Base-by-base conservation (phyloP, 2,888 invertebrate genomes). In the Drosophila borborema region DNA sequence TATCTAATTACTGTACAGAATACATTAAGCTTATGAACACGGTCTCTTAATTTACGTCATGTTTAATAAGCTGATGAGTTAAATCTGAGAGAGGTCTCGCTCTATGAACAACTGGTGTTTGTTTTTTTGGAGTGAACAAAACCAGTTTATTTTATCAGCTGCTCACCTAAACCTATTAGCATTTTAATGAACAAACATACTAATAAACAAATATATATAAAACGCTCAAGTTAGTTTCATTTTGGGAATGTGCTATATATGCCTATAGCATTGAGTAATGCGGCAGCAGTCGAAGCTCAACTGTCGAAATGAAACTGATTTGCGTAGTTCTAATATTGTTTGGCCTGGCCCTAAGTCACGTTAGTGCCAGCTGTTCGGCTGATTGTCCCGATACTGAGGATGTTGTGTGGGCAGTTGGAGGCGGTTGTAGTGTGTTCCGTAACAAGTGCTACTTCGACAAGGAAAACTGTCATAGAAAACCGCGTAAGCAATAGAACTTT, bases 361-460 rank as follows among this genome's bases (percentile, higher is more conserved):
- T 79, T 31, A 64, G 55, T 46, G 84, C 64, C 31, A 59, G 62
- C 18, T 80, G 82, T n/a, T 56, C 63, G 5, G 74, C 38, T 2
- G 23, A 68, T 6, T 86, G 86, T 16, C 79, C 88, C 20, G 77
- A 85, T 6, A 81, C 81, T 1, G 86, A 86, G 61, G 62, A 83
- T 7, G 72, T 89, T 7, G 74, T 81, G 12, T 86, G 89, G 86
- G 86, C 89, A 10, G 7, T 85, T 3, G 77, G 81, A 5, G 64
- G 38, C 0, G 63, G 59, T 1, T 86, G 86, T 18, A 28, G 0
- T 46, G 84, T 86, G 0, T 86, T 88, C 48, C 84, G 84, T 0
- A 86, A 86, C 20, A 77, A 72, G 16, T 86, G 86, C 31, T 77
- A 55, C 49, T 77, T 88, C 3, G 74, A 77, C n/a, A 77, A 77